Evolutionary conservation across 2,113 vertebrate genomes (phyloP).

Genomic region (Chunga burmeisteri): DNA sequence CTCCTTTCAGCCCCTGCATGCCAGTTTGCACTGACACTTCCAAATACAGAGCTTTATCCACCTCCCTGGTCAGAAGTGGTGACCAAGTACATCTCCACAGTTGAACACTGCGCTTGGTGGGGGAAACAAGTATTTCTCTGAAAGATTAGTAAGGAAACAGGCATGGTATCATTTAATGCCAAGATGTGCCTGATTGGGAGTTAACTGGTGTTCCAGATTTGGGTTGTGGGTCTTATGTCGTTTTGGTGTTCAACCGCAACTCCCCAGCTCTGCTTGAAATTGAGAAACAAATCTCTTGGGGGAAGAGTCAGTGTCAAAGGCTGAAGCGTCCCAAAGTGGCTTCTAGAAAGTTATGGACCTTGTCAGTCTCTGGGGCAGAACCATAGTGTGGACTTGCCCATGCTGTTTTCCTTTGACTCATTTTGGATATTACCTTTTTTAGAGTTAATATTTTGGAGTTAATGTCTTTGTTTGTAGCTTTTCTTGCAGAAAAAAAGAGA

Average conservation of each 20-base stretch:
- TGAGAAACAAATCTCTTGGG: not conserved
- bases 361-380: not conserved
- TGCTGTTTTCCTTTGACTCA: not conserved
- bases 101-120: not conserved
- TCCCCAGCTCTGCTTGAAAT: not conserved
- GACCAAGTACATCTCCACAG: accelerated
- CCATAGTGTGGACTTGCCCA: not conserved
- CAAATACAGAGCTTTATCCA: not conserved
- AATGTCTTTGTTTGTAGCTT: not conserved
- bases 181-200: not conserved
- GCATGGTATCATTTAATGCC: not conserved
- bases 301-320: not conserved
- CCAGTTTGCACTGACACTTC: not conserved
- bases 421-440: not conserved
- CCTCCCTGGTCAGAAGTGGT: not conserved
- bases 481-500: not conserved
- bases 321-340: not conserved
- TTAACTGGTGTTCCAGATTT: not conserved
- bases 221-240: not conserved
- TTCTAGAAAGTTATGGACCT: not conserved
- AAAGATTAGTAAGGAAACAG: not conserved
- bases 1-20: not conserved
- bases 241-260: not conserved
- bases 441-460: not conserved
- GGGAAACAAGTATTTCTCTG: not conserved